Conservation (phyloP, 2,797 vertebrate genomes). For the Parauchenoglanis punctatus region DNA sequence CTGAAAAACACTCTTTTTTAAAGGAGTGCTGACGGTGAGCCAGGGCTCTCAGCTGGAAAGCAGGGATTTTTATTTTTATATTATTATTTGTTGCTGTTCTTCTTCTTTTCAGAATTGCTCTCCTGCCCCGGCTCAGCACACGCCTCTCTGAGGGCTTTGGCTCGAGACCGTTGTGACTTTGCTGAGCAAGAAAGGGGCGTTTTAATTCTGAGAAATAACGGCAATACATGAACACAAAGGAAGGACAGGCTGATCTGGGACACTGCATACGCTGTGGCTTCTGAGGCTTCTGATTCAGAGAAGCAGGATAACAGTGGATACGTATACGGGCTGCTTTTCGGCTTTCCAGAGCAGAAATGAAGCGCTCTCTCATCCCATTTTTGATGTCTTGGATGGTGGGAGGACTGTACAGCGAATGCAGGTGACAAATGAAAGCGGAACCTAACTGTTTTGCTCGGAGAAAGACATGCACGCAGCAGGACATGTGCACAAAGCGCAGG, state of each 20-base stretch:
- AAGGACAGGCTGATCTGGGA: conserved; percentile 31
- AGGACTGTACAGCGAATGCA: conserved; percentile 15
- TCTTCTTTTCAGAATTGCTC: background rate
- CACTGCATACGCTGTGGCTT: conserved; percentile 10
- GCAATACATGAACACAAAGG: conserved; percentile 36
- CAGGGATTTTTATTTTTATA: background rate
- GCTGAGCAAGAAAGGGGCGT: background rate
- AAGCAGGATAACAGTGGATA: background rate
- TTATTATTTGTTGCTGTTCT: background rate
- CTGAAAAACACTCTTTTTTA: background rate
- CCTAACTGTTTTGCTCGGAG: conserved; percentile 4
- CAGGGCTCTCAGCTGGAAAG: conserved; percentile 12
- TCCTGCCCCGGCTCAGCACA: background rate
- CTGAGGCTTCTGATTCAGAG: background rate
- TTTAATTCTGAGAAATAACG: background rate
- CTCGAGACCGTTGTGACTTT: conserved; percentile 6
- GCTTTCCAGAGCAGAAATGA: conserved; percentile 41
- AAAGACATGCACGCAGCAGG: conserved; percentile 28
- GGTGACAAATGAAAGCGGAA: conserved; percentile 43
- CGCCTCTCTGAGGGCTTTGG: background rate
- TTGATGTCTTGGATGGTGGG: conserved; percentile 21
- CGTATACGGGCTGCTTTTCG: conserved; percentile 16
- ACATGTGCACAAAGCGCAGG: conserved; percentile 42
- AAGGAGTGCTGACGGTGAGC: background rate
- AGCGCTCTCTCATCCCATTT: conserved; percentile 11